A percentile compares a stretch with the other conserved stretches of the same genome.
Evolutionary conservation across 2,797 vertebrate genomes (phyloP).

Genomic region (Allobates femoralis): DNA sequence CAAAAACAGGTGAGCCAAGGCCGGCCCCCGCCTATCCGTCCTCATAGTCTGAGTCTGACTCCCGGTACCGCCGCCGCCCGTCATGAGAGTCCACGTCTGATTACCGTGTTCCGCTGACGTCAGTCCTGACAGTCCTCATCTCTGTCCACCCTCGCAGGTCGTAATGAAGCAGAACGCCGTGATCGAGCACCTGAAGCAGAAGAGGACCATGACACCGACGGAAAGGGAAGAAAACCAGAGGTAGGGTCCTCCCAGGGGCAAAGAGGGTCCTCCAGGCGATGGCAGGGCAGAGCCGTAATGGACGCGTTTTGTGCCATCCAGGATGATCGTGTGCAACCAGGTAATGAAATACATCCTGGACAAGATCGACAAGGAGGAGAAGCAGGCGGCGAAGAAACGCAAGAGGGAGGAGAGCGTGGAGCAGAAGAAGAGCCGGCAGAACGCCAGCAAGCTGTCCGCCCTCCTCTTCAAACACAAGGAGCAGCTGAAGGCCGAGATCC

Average conservation of each 20-base stretch:
- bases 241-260: slow-evolving; percentile 72
- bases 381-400: slow-evolving; percentile 88
- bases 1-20: slow-evolving; percentile 95
- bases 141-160: slow-evolving; percentile 82
- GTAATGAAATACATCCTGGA: slow-evolving; percentile 98
- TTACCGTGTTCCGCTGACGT: no score
- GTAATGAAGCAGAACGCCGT: slow-evolving; percentile 98
- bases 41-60: no score
- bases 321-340: slow-evolving; percentile 98
- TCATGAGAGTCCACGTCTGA: no score
- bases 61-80: no score
- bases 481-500: slow-evolving; percentile 92
- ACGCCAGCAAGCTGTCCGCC: slow-evolving; percentile 90
- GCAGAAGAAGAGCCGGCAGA: slow-evolving; percentile 91
- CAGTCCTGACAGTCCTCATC: slow-evolving; percentile 19
- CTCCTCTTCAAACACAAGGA: slow-evolving; percentile 96
- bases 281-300: not conserved
- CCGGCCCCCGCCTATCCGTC: no score
- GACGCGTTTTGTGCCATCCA: slow-evolving; percentile 67
- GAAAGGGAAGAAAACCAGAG: slow-evolving; percentile 98
- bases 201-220: slow-evolving; percentile 91
- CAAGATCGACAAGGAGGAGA: slow-evolving; percentile 97
- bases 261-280: no score
- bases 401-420: slow-evolving; percentile 95
- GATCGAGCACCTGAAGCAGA: slow-evolving; percentile 97